These are phyloP conservation scores for Helarctos malayanus DNA, from an alignment of 2,797 vertebrate genomes.

Conservation along the genomic window DNA sequence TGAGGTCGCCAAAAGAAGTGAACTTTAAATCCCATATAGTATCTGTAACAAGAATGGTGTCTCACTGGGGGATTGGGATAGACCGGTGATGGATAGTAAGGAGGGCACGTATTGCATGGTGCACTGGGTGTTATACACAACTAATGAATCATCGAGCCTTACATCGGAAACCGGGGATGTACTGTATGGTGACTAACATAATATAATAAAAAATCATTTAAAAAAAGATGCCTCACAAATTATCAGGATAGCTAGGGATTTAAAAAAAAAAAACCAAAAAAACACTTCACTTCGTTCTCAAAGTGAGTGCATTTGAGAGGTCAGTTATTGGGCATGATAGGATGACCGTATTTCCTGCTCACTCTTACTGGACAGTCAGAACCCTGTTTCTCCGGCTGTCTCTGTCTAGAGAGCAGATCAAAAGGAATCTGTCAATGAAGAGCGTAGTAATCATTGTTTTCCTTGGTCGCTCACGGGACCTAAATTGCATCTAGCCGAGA, in stretches of 20 bases:
- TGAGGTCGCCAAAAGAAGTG: neutral
- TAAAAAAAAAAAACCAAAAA: neutral
- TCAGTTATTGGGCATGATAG: neutral
- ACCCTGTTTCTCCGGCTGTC: neutral
- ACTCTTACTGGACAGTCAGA: neutral
- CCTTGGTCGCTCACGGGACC: neutral
- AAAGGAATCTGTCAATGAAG: neutral
- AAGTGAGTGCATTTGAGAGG: neutral
- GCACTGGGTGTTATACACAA: no score
- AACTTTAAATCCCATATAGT: neutral
- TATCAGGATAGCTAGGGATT: neutral
- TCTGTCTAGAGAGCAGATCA: neutral
- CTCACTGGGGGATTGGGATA: neutral
- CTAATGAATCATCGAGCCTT: no score
- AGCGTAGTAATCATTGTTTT: neutral
- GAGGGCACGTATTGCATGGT: no score
- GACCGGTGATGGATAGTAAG: no score
- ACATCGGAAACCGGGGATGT: no score
- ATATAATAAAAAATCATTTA: no score
- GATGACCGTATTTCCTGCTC: fast-evolving
- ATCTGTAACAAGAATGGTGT: neutral
- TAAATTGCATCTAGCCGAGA: neutral
- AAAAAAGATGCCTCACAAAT: neutral
- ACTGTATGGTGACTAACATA: no score
- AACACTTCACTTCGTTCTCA: neutral